Evolutionary conservation across 2,797 vertebrate genomes (phyloP).

Genomic region (Sphenopsis melanotis): DNA sequence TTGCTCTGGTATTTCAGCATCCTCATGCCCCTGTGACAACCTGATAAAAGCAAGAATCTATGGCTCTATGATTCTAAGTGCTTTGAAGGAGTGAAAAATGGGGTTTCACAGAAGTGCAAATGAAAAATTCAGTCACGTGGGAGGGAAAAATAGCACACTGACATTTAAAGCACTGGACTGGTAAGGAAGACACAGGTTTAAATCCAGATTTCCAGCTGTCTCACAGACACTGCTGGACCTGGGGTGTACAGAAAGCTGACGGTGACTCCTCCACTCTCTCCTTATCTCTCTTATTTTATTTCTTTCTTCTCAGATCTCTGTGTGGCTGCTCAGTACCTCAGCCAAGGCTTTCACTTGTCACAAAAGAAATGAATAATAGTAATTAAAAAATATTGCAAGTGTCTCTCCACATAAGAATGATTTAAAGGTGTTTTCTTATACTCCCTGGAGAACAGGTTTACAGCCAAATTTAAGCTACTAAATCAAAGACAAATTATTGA

Average conservation of each 20-base stretch:
- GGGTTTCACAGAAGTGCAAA: neutral
- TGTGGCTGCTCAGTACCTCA: neutral
- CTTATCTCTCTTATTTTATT: neutral
- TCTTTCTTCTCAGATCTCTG: neutral
- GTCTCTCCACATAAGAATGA: neutral
- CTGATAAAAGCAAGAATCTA: neutral
- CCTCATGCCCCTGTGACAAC: neutral
- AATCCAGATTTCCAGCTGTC: neutral
- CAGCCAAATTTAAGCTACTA: neutral
- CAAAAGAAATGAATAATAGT: conserved; percentile 1
- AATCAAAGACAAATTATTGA: neutral
- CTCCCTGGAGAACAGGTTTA: neutral
- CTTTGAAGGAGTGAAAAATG: neutral
- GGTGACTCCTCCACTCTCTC: neutral
- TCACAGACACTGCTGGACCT: neutral
- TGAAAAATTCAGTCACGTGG: neutral
- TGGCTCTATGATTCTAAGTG: neutral
- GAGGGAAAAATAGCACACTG: neutral
- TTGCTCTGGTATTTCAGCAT: neutral
- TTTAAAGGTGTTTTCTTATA: neutral
- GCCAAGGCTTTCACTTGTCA: neutral
- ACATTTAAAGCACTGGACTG: neutral
- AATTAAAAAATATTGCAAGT: neutral
- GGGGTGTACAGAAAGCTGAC: neutral
- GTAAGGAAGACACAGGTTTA: neutral